Evolutionary conservation across 2,888 invertebrate species (phyloP), one percentile per base, ranked within the genome.

Genomic region (Netelia melanura): DNA sequence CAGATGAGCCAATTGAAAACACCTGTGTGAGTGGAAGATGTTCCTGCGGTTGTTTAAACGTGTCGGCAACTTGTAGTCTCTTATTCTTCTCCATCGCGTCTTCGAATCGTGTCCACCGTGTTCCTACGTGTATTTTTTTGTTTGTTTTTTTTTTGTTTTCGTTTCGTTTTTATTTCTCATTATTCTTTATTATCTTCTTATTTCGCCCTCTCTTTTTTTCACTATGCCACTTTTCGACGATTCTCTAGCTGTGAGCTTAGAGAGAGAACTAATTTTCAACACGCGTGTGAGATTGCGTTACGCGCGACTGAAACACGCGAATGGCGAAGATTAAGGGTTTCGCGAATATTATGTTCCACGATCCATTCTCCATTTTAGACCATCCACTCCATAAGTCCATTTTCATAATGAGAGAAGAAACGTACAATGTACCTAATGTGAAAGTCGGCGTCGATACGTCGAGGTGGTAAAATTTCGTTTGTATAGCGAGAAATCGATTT

Each of bases 1-100:
- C 87, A 84, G 76, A 86, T 86, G 86, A 86, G 82, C 81, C 88
- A 68, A 89, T 88, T 87, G 86, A 78, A 80, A 87, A 83, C 86
- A 88, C 70, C 72, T 77, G 71, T 70, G 64, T 54, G 48, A 48
- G 54, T 54, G 43, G 38, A 84, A 76, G 67, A 58, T 65, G 61
- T 38, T 75, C 65, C 52, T 62, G 71, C 75, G 83, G 48, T 80
- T 48, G 11, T 43, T 64, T 62, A 64, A 82, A 65, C 48, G 70
- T 71, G 70, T 79, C 78, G 71, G 68, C 76, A 83, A 79, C 38
- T 76, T 44, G 79, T 78, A 48, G 61, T 44, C 71, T 58, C 65
- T 70, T 56, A 71, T 71, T 56, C 78, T 75, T 67, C 70, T 54
- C 38, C 64, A n/a, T n/a, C 38, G 61, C 21, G 56, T 72, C 72